Evolutionary conservation across 2,888 invertebrate genomes (phyloP).

Genomic region (Caenorhabditis sulstoni): DNA sequence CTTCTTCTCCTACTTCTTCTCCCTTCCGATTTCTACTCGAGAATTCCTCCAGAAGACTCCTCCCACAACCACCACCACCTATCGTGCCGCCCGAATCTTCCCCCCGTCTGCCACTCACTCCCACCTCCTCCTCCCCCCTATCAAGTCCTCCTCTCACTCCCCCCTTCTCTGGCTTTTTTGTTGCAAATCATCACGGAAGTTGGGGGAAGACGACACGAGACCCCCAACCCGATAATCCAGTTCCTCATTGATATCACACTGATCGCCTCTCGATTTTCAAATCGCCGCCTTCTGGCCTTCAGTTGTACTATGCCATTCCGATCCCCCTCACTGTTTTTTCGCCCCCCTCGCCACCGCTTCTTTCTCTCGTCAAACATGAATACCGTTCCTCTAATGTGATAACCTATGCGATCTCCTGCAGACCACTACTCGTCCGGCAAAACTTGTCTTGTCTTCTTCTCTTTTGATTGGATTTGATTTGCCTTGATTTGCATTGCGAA

Average conservation of each 20-base stretch:
- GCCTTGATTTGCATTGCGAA: neutral
- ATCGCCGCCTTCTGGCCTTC: neutral
- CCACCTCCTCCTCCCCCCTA: slow-evolving; percentile 12
- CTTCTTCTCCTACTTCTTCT: slow-evolving; percentile 6
- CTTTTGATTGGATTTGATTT: slow-evolving; percentile 5
- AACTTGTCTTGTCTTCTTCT: slow-evolving; percentile 12
- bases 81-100: slow-evolving; percentile 14
- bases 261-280: neutral
- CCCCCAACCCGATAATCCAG: slow-evolving; percentile 30
- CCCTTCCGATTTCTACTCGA: too few relatives aligned
- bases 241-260: slow-evolving; percentile 33
- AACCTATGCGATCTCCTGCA: slow-evolving; percentile 3
- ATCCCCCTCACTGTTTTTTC: too few relatives aligned
- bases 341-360: neutral
- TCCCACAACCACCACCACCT: too few relatives aligned
- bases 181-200: slow-evolving; percentile 51
- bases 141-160: slow-evolving; percentile 15
- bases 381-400: slow-evolving; percentile 28
- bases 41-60: too few relatives aligned
- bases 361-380: slow-evolving; percentile 19
- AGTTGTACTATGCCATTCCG: neutral
- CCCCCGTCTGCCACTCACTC: slow-evolving; percentile 18
- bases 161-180: slow-evolving; percentile 17
- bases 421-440: slow-evolving; percentile 1
- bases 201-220: slow-evolving; percentile 2